Evolutionary conservation across 2,797 vertebrate species (phyloP).

Genomic region (Helostoma temminkii): DNA sequence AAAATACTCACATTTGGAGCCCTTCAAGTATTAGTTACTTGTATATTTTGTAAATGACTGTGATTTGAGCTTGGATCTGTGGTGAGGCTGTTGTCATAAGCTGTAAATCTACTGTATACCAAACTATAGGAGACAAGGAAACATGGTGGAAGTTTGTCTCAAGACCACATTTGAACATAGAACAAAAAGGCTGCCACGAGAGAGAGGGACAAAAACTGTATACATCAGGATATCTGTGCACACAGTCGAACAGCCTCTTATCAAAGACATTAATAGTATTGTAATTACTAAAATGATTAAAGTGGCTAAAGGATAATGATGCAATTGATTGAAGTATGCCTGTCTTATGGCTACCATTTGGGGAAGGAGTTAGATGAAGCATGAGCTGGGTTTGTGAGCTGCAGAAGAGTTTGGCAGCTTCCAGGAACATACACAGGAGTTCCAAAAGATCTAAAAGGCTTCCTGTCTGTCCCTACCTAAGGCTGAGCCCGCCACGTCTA

Average conservation of each 20-base stretch:
- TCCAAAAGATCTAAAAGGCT: neutral
- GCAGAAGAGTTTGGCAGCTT: neutral
- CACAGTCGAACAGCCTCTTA: too few species aligned
- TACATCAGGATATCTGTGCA: neutral
- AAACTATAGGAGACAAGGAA: neutral
- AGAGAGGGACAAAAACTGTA: neutral
- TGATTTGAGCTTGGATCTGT: neutral
- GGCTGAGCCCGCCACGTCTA: neutral
- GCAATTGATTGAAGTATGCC: too few species aligned
- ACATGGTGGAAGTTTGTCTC: neutral
- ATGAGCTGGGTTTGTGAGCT: neutral
- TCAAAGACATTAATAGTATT: too few species aligned
- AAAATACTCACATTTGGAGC: neutral
- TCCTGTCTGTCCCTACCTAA: neutral
- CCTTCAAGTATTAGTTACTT: neutral
- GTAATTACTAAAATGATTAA: too few species aligned
- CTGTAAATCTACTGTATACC: neutral
- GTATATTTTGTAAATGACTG: neutral
- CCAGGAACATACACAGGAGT: neutral
- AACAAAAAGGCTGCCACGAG: neutral
- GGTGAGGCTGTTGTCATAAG: neutral
- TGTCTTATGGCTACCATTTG: neutral
- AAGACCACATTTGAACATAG: neutral
- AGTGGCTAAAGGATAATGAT: too few species aligned
- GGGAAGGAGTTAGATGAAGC: neutral